These are phyloP conservation scores for Epiblema foenella DNA, from an alignment of 2,888 invertebrate genomes.

Conservation along the genomic window DNA sequence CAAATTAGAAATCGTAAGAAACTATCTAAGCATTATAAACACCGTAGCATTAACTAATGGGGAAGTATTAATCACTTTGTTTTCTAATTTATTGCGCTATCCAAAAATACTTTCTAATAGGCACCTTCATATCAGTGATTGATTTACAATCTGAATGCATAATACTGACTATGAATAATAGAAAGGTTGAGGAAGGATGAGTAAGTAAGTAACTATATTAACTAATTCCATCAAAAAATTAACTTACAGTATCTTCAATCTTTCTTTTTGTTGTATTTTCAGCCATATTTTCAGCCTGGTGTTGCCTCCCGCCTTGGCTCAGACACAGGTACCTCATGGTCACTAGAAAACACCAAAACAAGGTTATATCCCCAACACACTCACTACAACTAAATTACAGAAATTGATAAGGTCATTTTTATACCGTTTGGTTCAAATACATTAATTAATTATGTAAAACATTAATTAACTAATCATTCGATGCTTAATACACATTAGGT, in stretches of 20 bases:
- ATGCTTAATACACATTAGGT: conserved; percentile 48
- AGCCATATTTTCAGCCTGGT: neutral
- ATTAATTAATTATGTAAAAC: conserved; percentile 64
- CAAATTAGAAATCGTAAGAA: neutral
- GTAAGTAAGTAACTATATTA: neutral
- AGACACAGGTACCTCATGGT: conserved; percentile 27
- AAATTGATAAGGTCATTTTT: conserved; percentile 58
- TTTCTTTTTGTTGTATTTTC: conserved; percentile 41
- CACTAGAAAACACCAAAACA: conserved; percentile 29
- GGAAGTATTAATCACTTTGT: conserved; percentile 9
- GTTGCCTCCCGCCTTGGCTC: neutral
- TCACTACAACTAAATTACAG: conserved; percentile 53
- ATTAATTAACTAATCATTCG: conserved; percentile 66
- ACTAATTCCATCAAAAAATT: neutral
- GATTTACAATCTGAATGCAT: conserved; percentile 1
- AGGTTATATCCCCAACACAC: conserved; percentile 19
- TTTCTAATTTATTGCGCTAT: conserved; percentile 17
- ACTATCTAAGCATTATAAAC: neutral
- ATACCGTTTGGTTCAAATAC: conserved; percentile 59
- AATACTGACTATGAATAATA: neutral
- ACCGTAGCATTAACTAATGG: conserved; percentile 28
- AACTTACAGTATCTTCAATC: conserved; percentile 47
- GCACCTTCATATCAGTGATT: conserved; percentile 8
- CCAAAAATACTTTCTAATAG: conserved; percentile 22
- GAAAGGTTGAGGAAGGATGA: neutral